phyloP scores from a whole-genome alignment of 2,797 vertebrate species.

The Phoebastria nigripes region DNA sequence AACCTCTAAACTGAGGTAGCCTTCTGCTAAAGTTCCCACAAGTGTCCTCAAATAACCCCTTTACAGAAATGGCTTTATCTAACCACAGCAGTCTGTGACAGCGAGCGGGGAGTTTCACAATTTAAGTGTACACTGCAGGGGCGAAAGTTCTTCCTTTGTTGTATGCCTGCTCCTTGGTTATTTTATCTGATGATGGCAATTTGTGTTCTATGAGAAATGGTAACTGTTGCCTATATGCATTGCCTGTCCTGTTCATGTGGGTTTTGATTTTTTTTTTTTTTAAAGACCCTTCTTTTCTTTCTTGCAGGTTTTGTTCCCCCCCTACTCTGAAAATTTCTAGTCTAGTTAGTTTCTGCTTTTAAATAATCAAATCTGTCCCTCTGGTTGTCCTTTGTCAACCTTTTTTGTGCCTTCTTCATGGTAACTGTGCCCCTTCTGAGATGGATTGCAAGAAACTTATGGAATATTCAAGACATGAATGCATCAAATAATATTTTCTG shows the following conservation, averaged over 20 bases:
- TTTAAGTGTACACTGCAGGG: background rate
- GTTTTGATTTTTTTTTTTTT: background rate
- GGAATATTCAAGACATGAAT: background rate
- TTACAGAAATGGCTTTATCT: background rate
- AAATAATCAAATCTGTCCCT: background rate
- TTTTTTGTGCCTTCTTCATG: background rate
- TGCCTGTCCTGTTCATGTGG: background rate
- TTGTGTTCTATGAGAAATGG: background rate
- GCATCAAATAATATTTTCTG: background rate
- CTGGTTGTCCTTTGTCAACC: background rate
- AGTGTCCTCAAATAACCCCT: background rate
- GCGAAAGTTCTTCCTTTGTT: background rate
- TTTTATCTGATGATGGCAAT: background rate
- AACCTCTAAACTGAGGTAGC: background rate
- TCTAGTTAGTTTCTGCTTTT: background rate
- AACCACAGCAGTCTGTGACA: background rate
- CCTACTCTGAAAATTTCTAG: background rate
- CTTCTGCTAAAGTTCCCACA: background rate
- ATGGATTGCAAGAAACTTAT: background rate
- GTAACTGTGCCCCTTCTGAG: background rate
- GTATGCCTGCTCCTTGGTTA: background rate
- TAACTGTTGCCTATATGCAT: background rate
- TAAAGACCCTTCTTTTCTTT: background rate
- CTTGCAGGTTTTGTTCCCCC: background rate
- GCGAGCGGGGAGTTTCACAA: rapidly evolving